Percentiles rank a stretch among this genome's conserved stretches.
Evolutionary conservation across 2,888 invertebrate species (phyloP).

Genomic region (Idaea straminata): DNA sequence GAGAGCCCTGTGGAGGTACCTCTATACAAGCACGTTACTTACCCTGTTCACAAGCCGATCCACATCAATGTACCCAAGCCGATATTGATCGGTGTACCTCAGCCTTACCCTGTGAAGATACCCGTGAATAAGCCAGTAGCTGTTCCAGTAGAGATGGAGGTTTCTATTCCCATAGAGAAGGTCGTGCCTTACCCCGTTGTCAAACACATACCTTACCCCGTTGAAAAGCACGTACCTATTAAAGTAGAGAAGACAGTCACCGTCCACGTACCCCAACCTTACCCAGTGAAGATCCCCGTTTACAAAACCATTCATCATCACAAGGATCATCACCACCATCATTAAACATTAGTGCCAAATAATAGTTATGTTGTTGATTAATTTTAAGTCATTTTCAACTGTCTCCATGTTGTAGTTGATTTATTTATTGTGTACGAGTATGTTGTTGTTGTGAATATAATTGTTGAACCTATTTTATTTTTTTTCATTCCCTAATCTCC

Average conservation of each 20-base stretch:
- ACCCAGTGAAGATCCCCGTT: conserved; percentile 87
- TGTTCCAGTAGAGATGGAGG: conserved; percentile 83
- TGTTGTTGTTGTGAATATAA: conserved; percentile 44
- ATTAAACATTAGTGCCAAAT: conserved; percentile 39
- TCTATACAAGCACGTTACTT: conserved; percentile 85
- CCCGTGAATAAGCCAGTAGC: conserved; percentile 86
- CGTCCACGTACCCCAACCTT: conserved; percentile 88
- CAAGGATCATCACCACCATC: conserved; percentile 57
- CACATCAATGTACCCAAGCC: conserved; percentile 87
- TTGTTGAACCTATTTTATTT: neutral
- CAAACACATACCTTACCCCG: conserved; percentile 85
- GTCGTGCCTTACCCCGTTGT: conserved; percentile 86
- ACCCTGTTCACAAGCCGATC: conserved; percentile 83
- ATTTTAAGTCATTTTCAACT: conserved; percentile 80
- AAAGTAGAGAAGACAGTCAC: conserved; percentile 87
- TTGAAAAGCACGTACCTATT: conserved; percentile 86
- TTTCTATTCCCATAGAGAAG: conserved; percentile 81
- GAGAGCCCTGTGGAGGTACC: conserved; percentile 80
- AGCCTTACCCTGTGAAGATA: conserved; percentile 88
- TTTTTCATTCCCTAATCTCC: conserved; percentile 1
- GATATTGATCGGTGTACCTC: conserved; percentile 85
- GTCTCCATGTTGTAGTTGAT: conserved; percentile 78
- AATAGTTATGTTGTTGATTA: conserved; percentile 66
- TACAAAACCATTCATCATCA: conserved; percentile 82
- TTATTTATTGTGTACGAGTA: conserved; percentile 70